Evolutionary conservation across 2,113 vertebrate species (phyloP), one percentile per base, ranked within the genome.

Genomic region (Macquaria ambigua): DNA sequence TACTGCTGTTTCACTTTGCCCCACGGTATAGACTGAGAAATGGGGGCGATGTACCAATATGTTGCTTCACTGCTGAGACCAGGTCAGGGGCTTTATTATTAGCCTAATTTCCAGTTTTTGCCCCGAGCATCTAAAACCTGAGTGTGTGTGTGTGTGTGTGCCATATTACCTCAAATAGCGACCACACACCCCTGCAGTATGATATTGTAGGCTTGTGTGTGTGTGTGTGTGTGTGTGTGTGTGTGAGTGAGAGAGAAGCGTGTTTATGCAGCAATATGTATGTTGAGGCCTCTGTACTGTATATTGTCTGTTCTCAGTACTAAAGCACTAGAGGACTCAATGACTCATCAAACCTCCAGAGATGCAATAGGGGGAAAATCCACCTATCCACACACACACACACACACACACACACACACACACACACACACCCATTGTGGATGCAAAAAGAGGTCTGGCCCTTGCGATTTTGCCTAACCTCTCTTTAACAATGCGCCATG

Each of bases 401-500:
- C 64, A 41, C 68, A 39, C 59, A 66, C 72, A 67, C n/a, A 76
- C 53, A 76, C 31, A 79, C 66, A 46, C 31, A 50, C 46, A 70
- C 53, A 84, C 72, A 64, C 53, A 80, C 68, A 77, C n/a, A 39
- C 58, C 31, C 23, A 50, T 41, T 77, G 53, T 64, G 76, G 69
- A 81, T 82, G 66, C 77, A 69, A 59, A 62, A 69, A 61, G 23
- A 71, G n/a, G 53, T 77, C 48, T 72, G 41, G 67, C 61, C 55
- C 28, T 31, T 74, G 52, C 1, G n/a, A 81, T 85, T 90, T 82
- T 62, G n/a, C 15, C 77, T 70, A 68, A 74, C 82, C 84, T 90
- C 53, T 81, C 76, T 85, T 77, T 87, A 83, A 89, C 78, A 89
- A 84, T 85, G 84, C 80, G 23, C 63, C 78, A 78, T 90, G 87